Evolutionary conservation across 2,113 vertebrate genomes (phyloP).

Genomic region (Dascyllus trimaculatus): DNA sequence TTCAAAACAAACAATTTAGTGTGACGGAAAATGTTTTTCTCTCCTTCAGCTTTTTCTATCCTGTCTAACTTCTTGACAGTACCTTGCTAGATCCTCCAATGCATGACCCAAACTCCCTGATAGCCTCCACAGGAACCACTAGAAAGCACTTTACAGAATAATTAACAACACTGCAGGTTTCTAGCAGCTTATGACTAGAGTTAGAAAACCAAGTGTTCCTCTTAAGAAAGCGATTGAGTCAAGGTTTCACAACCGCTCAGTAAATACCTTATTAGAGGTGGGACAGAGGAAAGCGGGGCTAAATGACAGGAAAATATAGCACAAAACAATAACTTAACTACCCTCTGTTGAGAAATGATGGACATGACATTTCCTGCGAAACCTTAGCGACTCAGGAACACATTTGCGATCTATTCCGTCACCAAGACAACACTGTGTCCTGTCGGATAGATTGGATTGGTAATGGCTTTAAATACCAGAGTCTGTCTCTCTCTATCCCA

Average conservation of each 20-base stretch:
- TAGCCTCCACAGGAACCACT: neutral
- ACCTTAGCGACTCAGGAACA: conserved; percentile 35
- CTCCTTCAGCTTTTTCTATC: too few relatives aligned
- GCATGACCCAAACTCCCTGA: neutral
- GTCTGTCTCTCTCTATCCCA: conserved; percentile 7
- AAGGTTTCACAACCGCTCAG: conserved; percentile 5
- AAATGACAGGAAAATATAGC: conserved; percentile 17
- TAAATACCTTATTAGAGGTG: conserved; percentile 38
- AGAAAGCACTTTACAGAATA: neutral
- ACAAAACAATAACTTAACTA: conserved; percentile 30
- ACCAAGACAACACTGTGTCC: conserved; percentile 62
- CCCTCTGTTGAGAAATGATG: conserved; percentile 50
- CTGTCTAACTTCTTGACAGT: too few relatives aligned
- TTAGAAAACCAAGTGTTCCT: conserved; percentile 35
- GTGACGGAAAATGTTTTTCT: too few relatives aligned
- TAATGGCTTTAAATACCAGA: conserved; percentile 78
- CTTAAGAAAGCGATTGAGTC: conserved; percentile 34
- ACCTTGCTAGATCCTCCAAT: too few relatives aligned
- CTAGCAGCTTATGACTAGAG: conserved; percentile 21
- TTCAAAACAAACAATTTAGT: too few relatives aligned
- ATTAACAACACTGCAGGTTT: conserved; percentile 30
- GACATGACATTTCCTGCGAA: conserved; percentile 72
- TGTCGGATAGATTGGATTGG: conserved; percentile 60
- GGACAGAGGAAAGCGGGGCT: neutral
- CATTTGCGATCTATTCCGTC: conserved; percentile 46